phyloP scores from a whole-genome alignment of 2,797 vertebrate species.

The Alcedo atthis region DNA sequence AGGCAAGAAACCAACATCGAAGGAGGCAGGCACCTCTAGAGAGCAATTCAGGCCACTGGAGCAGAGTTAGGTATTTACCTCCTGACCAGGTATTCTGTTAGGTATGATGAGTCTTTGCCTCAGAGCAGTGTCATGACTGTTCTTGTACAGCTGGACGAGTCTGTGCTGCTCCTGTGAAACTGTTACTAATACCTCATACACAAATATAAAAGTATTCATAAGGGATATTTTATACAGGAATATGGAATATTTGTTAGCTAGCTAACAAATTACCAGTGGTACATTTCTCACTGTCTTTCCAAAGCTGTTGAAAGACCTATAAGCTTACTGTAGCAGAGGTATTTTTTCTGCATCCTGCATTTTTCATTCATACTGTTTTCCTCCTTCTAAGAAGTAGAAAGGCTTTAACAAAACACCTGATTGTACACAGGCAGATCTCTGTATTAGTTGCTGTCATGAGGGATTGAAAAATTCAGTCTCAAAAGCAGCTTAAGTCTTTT shows the following conservation, averaged over 20 bases:
- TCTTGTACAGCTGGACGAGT: background rate
- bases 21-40: background rate
- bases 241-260: background rate
- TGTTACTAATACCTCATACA: background rate
- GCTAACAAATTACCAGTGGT: background rate
- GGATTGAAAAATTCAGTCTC: slow-evolving; percentile 25
- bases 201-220: background rate
- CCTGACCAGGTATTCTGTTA: background rate
- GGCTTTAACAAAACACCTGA: slow-evolving; percentile 11
- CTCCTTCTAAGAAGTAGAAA: background rate
- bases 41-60: background rate
- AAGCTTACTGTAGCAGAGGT: background rate
- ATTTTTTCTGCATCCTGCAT: background rate
- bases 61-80: background rate
- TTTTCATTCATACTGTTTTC: background rate
- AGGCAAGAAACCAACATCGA: background rate
- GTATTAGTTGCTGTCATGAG: background rate
- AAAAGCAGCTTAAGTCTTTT: slow-evolving; percentile 51
- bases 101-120: background rate
- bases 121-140: background rate
- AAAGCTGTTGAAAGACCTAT: background rate
- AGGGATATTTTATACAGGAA: background rate
- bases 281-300: background rate
- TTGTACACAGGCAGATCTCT: slow-evolving; percentile 5
- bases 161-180: background rate